Conservation (phyloP, 1,140 invertebrate genomes). For the Penaeus japonicus region DNA sequence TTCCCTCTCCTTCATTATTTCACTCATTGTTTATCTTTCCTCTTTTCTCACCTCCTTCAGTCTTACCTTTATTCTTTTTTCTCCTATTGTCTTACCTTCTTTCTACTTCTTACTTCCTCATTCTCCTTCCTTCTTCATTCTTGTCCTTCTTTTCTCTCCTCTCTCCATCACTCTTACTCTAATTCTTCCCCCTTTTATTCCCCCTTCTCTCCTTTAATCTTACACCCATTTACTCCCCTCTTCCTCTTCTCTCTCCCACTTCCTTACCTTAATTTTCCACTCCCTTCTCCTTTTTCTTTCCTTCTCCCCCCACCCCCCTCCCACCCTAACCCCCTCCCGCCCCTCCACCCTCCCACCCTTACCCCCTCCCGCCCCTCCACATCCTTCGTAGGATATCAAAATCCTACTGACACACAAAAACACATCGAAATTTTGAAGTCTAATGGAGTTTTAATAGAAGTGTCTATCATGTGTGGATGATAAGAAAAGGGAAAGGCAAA, state of each 20-base stretch:
- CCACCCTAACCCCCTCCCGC: not conserved
- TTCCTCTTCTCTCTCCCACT: not conserved
- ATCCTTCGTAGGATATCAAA: not conserved
- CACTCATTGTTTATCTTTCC: not conserved
- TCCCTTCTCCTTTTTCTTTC: not conserved
- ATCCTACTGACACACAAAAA: not conserved
- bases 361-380: not conserved
- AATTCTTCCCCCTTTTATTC: not conserved
- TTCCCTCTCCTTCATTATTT: not conserved
- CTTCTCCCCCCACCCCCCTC: not conserved
- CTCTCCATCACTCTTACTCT: not conserved
- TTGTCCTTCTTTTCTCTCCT: not conserved
- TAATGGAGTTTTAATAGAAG: slow-evolving; percentile 6
- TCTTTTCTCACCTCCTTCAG: not conserved
- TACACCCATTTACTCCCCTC: not conserved
- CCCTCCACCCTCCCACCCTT: not conserved
- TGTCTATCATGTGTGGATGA: slow-evolving; percentile 4
- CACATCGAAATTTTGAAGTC: not conserved
- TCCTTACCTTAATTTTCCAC: not conserved
- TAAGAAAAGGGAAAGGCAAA: not conserved
- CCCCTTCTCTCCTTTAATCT: not conserved
- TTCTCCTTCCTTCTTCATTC: not conserved
- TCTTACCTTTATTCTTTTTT: not conserved
- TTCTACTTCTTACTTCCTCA: not conserved
- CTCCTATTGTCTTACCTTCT: not conserved